Evolutionary conservation across 1,140 invertebrate species (phyloP), one percentile per base, ranked within the genome.

Genomic region (Aricia agestis): DNA sequence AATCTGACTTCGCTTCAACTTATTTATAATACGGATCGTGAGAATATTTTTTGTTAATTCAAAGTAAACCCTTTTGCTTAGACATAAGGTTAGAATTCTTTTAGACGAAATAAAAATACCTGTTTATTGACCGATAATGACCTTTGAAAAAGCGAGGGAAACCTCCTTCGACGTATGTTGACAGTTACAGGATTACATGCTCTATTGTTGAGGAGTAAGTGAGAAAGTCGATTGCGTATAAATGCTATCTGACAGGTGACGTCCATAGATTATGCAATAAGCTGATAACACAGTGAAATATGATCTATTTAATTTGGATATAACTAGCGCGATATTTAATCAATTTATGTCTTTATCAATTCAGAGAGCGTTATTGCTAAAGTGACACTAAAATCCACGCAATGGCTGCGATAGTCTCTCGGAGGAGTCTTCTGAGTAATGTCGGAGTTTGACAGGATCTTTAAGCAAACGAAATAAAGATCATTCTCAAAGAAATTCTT

Each of bases 21-120:
- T 63, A 70, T 73, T 77, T 73, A 77, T 76, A 78, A 81, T 80
- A 70, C 79, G 71, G 78, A 81, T 81, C 80, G 80, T 81, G 80
- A 81, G 80, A 81, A 81, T 71, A 74, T 69, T 67, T 76, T 52
- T 52, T 10, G 11, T 13, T 57, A 72, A 69, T 66, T 13, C 36
- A 77, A 68, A 76, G 69, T 78, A 17, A 59, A 63, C 75, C 66
- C 71, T 79, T 74, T 58, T 11, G 0, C 10, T 13, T 2, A 0
- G 18, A 0, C 0, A 36, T 76, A 77, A 67, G 69, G 73, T 75
- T 66, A 32, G 74, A 63, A 72, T 72, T 79, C 2, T 9, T 36
- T 18, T 74, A 25, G 9, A 9, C 59, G 58, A 18, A 31, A 70
- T 74, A 31, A 45, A 70, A 77, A 79, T 79, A 82, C 80, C 78